These are phyloP conservation scores for Acanthosepion pharaonis DNA, from an alignment of 2,888 invertebrate species.

Conservation along the genomic window DNA sequence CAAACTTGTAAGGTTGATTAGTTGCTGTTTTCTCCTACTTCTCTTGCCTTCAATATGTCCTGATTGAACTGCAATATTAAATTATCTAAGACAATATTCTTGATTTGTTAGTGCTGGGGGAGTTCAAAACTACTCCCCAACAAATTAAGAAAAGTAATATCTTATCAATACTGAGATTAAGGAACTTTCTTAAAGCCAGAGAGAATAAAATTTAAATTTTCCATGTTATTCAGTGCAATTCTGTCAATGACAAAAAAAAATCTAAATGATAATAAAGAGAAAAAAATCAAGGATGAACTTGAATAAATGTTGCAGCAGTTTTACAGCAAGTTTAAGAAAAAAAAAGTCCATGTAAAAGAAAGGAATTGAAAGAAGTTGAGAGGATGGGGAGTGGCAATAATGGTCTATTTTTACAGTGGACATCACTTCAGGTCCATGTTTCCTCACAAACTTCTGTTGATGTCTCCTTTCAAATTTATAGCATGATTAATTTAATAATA, in stretches of 20 bases:
- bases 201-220: neutral
- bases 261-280: neutral
- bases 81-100: neutral
- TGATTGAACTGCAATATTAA: neutral
- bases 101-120: neutral
- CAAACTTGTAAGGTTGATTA: too few relatives aligned
- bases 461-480: neutral
- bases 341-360: neutral
- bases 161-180: neutral
- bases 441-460: neutral
- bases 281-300: neutral
- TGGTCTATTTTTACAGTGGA: slow-evolving; percentile 33
- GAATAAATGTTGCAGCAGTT: neutral
- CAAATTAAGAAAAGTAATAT: neutral
- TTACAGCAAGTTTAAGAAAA: neutral
- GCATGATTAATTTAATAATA: slow-evolving; percentile 33
- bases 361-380: neutral
- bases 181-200: neutral
- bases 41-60: too few relatives aligned
- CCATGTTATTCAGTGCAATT: neutral
- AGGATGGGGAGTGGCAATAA: neutral
- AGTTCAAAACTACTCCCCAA: neutral
- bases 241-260: neutral
- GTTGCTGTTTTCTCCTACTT: too few relatives aligned
- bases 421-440: neutral